phyloP scores from a whole-genome alignment of 2,113 vertebrate genomes.

The Melanotaenia duboulayi region DNA sequence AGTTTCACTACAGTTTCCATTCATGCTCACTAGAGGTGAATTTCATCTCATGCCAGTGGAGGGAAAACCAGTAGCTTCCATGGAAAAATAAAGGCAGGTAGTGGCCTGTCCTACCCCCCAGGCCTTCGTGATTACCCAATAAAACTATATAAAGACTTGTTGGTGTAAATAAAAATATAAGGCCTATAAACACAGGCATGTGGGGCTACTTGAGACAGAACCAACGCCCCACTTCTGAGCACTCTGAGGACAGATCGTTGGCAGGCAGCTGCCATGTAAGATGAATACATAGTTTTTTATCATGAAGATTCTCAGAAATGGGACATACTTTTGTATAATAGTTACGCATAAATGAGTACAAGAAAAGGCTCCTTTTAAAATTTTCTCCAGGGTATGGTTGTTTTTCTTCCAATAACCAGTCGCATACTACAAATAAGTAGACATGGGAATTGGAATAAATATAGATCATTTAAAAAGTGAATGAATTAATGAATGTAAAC shows the following conservation, averaged over 20 bases:
- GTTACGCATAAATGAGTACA: fast-evolving
- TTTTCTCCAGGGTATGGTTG: neutral
- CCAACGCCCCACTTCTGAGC: conserved; percentile 44
- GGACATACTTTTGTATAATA: neutral
- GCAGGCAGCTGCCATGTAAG: conserved; percentile 36
- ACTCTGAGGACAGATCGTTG: conserved; percentile 43
- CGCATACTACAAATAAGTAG: neutral
- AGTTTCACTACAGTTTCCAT: neutral
- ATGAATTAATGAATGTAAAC: no score
- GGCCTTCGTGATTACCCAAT: conserved; percentile 42
- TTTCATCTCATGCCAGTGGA: neutral
- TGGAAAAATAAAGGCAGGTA: conserved; percentile 22
- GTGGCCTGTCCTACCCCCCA: conserved; percentile 27
- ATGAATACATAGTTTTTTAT: conserved; percentile 57
- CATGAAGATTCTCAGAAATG: conserved; percentile 19
- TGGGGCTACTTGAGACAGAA: conserved; percentile 65
- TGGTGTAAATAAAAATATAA: conserved; percentile 61
- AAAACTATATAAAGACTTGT: conserved; percentile 54
- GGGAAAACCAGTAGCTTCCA: conserved; percentile 4
- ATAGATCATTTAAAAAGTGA: neutral
- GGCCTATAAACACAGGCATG: conserved; percentile 65
- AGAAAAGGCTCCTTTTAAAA: neutral
- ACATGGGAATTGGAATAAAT: neutral
- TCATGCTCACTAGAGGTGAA: conserved; percentile 2
- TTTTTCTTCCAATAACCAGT: neutral